Base-by-base conservation (phyloP, 1,140 invertebrate genomes). In the Ptiloglossa arizonensis region DNA sequence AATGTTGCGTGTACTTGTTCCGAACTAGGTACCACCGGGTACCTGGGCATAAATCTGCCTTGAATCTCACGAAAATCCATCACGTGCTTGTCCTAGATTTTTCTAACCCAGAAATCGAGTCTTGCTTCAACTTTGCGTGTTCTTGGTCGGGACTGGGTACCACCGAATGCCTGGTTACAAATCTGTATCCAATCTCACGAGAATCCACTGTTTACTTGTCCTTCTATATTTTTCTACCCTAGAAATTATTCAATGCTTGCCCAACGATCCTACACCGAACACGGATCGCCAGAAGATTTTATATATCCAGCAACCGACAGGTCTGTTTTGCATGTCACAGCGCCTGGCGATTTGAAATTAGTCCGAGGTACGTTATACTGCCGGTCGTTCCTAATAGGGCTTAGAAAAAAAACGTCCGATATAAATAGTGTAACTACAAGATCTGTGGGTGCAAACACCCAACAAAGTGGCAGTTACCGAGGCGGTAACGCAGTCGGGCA, bases 361-460 rank as follows among this genome's bases (percentile, higher is more conserved):
- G 52, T 29, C n/a, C 17, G 22, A 29, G 50, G 46, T 64, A 48
- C 41, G 60, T 13, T 69, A 38, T 32, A 62, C 60, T 54, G 32
- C 24, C 52, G 54, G 50, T 70, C 38, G 13, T 5, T 32, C 57
- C 73, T 76, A 78, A 76, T 82, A 81, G 17, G 72, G 73, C 29
- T 35, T 29, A 50, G 48, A 59, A 62, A 68, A 38, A 44, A 76
- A 69, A 44, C 2, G 52, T 29, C 60, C 69, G 69, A 44, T 85
- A 85, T 85, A 84, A 85, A 83, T 75, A 75, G 66, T 69, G 72
- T 54, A 71, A 60, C 64, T 60, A 68, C 46, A 56, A 60, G 63
- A 83, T 86, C 71, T 82, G 75, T 79, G 70, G 79, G 66, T 79
- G 74, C 66, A 71, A 63, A 85, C 69, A 81, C 29, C 62, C 22